phyloP scores from a whole-genome alignment of 2,113 vertebrate genomes.

The Podarcis muralis region DNA sequence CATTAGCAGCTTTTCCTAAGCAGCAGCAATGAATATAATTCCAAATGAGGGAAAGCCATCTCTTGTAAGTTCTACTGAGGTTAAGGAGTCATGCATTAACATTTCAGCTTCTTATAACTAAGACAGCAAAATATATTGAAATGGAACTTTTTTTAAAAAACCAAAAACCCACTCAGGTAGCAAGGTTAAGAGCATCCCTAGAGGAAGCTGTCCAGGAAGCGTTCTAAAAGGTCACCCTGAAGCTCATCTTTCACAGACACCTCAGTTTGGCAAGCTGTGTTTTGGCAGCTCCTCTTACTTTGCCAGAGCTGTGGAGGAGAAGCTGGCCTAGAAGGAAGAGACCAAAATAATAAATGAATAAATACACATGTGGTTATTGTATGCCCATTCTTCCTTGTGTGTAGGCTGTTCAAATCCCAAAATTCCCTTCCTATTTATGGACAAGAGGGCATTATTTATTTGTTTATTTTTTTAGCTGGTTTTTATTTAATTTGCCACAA shows the following conservation, averaged over 20 bases:
- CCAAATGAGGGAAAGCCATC: neutral
- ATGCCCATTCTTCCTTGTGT: neutral
- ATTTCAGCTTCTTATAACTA: neutral
- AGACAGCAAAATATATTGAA: neutral
- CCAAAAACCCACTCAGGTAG: too few relatives aligned
- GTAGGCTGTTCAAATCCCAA: neutral
- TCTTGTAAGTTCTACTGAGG: neutral
- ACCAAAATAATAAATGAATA: neutral
- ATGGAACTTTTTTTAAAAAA: neutral
- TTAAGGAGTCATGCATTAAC: neutral
- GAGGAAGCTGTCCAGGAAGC: slow-evolving; percentile 16
- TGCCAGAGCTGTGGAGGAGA: neutral
- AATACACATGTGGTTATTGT: too few relatives aligned
- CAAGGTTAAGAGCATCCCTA: neutral
- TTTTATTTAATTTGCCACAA: too few relatives aligned
- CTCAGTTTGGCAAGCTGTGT: slow-evolving; percentile 9
- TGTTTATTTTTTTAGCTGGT: too few relatives aligned
- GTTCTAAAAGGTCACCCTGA: slow-evolving; percentile 5
- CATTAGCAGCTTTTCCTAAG: neutral
- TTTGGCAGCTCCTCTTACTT: neutral
- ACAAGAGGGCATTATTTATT: too few relatives aligned
- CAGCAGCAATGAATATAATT: neutral
- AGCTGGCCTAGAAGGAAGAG: neutral
- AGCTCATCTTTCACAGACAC: neutral
- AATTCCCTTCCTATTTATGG: neutral